phyloP scores from a whole-genome alignment of 2,888 invertebrate species.

The Pseudanteris insignis region DNA sequence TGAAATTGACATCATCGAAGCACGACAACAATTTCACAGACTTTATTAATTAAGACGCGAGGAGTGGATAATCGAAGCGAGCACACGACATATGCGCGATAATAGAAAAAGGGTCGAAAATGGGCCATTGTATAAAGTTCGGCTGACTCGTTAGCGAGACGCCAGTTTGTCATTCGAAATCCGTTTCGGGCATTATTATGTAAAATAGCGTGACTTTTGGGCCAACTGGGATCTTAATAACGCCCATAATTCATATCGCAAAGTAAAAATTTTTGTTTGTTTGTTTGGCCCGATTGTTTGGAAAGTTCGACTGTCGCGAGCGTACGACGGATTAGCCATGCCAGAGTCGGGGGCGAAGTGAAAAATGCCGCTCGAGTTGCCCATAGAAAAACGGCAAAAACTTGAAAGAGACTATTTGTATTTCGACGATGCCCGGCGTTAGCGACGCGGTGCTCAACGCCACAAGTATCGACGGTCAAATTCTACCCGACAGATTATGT shows the following conservation, averaged over 20 bases:
- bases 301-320: slow-evolving; percentile 7
- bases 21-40: no score
- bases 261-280: slow-evolving; percentile 5
- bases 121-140: no score
- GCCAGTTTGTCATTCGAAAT: no score
- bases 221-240: slow-evolving; percentile 1
- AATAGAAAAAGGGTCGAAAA: no score
- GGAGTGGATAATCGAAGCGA: no score
- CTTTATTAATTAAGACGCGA: no score
- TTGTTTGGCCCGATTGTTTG: slow-evolving; percentile 2
- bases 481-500: neutral
- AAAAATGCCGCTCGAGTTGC: slow-evolving; percentile 5
- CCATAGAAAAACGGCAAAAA: neutral
- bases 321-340: slow-evolving; percentile 13
- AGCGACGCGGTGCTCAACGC: neutral
- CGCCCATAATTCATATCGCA: slow-evolving; percentile 14
- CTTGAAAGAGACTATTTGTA: neutral
- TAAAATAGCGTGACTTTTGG: slow-evolving; percentile 4
- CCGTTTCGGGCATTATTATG: slow-evolving; percentile 6
- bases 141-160: no score
- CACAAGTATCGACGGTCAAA: neutral
- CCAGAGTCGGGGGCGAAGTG: slow-evolving; percentile 7
- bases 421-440: neutral
- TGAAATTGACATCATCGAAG: no score
- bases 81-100: no score